These are phyloP conservation scores for Esox niger DNA, from an alignment of 2,113 vertebrate species.

Conservation along the genomic window DNA sequence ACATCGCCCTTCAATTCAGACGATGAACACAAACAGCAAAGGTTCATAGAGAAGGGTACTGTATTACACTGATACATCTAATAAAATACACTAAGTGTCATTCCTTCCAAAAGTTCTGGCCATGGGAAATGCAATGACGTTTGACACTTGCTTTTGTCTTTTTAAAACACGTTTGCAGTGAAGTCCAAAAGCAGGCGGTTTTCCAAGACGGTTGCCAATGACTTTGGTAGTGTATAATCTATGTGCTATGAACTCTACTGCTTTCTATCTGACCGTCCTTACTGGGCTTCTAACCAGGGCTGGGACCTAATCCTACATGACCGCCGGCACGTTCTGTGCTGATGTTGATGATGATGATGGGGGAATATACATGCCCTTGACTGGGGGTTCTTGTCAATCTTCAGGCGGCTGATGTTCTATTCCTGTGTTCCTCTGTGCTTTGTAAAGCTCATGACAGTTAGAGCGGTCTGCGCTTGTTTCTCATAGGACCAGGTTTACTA, in stretches of 20 bases:
- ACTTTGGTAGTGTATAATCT: constrained; percentile 77
- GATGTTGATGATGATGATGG: constrained; percentile 17
- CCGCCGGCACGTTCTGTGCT: constrained; percentile 40
- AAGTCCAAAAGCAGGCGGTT: constrained; percentile 95
- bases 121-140: no score
- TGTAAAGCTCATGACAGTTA: constrained; percentile 44
- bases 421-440: background rate
- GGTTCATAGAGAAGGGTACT: constrained; percentile 97
- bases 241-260: constrained; percentile 26
- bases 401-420: constrained; percentile 17
- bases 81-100: background rate
- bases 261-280: constrained; percentile 45
- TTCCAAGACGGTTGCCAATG: constrained; percentile 90
- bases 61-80: constrained; percentile 70
- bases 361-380: constrained; percentile 18
- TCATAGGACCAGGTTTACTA: constrained; percentile 52
- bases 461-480: constrained; percentile 11
- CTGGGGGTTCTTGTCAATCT: constrained; percentile 50
- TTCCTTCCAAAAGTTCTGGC: no score
- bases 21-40: constrained; percentile 88
- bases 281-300: constrained; percentile 52
- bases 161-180: constrained; percentile 86
- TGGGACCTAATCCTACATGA: constrained; percentile 42
- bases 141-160: constrained; percentile 61
- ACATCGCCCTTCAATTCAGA: constrained; percentile 90